Evolutionary conservation across 1,140 invertebrate genomes (phyloP).

Genomic region (Ladona fulva): DNA sequence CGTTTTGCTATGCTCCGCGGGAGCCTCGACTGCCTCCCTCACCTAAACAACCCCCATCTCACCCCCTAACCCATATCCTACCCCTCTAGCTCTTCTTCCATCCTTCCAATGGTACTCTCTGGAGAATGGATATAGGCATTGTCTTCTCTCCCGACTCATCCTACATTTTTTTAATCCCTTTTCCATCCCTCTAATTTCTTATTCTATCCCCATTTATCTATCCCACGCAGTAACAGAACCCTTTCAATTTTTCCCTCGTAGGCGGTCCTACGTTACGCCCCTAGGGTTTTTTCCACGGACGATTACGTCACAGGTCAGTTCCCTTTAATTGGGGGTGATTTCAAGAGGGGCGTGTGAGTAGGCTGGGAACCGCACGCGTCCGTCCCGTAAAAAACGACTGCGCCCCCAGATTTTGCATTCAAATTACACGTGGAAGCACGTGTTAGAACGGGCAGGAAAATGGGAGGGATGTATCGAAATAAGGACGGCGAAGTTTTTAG

Average conservation of each 20-base stretch:
- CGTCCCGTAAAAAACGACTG: neutral
- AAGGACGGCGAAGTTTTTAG: too few relatives aligned
- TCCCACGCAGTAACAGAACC: neutral
- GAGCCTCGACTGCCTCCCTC: neutral
- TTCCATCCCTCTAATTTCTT: neutral
- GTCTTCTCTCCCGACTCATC: neutral
- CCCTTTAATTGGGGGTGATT: neutral
- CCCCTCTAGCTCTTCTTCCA: neutral
- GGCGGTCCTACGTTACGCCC: too few relatives aligned
- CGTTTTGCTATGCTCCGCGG: neutral
- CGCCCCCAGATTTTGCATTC: conserved; percentile 2
- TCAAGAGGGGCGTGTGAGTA: neutral
- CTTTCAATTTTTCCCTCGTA: neutral
- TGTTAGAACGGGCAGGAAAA: neutral
- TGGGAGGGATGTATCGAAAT: too few relatives aligned
- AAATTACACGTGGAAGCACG: neutral
- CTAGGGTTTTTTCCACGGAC: neutral
- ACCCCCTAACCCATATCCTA: neutral
- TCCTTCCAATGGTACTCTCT: neutral
- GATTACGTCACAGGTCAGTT: neutral
- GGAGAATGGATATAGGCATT: neutral
- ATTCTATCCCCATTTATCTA: neutral
- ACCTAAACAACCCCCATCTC: neutral
- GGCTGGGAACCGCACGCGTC: neutral
- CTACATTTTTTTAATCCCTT: neutral